A percentile compares a stretch with the other conserved stretches of the same genome.
These are phyloP conservation scores for Perdita meconis DNA, from an alignment of 2,888 invertebrate species.

Conservation along the genomic window DNA sequence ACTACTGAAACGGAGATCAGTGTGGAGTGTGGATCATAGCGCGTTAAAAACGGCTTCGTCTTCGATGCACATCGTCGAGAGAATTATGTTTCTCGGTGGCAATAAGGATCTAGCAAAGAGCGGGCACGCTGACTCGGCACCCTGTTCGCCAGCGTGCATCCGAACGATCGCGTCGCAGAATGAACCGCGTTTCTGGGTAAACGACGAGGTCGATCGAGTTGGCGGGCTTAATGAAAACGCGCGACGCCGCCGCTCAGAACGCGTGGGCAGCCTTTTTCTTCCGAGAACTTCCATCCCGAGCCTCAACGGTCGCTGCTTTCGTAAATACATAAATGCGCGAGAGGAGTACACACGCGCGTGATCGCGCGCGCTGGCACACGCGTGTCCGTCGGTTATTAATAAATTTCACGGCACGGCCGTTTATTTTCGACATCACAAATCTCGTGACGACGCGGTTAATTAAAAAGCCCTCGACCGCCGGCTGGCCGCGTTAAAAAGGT, in stretches of 20 bases:
- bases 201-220: not conserved
- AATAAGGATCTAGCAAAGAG: too few species aligned
- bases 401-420: constrained; percentile 57
- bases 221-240: constrained; percentile 15
- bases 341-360: too few species aligned
- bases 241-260: not conserved
- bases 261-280: constrained; percentile 12
- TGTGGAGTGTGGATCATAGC: too few species aligned
- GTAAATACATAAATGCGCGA: constrained; percentile 50
- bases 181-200: too few species aligned
- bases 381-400: constrained; percentile 62
- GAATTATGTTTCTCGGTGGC: too few species aligned
- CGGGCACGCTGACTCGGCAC: too few species aligned
- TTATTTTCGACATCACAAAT: constrained; percentile 46
- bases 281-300: not conserved
- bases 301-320: constrained; percentile 2
- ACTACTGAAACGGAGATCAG: too few species aligned
- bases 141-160: too few species aligned
- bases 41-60: too few species aligned
- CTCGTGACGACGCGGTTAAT: constrained; percentile 52
- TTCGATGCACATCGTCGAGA: too few species aligned
- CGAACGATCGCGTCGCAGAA: too few species aligned
- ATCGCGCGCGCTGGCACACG: not conserved
- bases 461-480: constrained; percentile 37
- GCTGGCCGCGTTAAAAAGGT: constrained; percentile 30